phyloP scores from a whole-genome alignment of 2,113 vertebrate species.

The Ophthalmolycus amberensis region DNA sequence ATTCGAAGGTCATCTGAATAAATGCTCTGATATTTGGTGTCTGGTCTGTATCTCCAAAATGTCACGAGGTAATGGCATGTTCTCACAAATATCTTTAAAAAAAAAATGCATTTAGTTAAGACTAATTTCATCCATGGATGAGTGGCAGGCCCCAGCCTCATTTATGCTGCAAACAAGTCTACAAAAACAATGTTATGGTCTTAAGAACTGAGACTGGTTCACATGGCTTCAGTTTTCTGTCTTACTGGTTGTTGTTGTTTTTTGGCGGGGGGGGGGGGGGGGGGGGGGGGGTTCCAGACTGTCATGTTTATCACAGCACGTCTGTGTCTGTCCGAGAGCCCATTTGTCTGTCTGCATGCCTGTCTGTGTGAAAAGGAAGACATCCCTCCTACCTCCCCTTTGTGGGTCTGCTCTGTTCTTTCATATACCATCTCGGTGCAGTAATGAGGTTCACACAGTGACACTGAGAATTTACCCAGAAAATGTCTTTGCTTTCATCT shows the following conservation, averaged over 20 bases:
- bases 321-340: constrained; percentile 36
- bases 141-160: neutral
- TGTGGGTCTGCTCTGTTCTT: constrained; percentile 38
- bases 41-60: neutral
- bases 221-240: neutral
- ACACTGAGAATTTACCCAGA: constrained; percentile 43
- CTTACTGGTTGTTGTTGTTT: constrained; percentile 1
- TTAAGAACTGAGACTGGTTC: neutral
- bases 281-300: neutral
- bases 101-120: neutral
- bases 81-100: neutral
- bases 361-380: constrained; percentile 44
- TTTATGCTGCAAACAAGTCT: neutral
- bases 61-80: neutral
- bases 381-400: constrained; percentile 18
- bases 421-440: constrained; percentile 46
- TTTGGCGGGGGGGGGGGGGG: no score
- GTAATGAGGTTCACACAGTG: constrained; percentile 59
- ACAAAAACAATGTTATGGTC: neutral
- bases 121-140: neutral
- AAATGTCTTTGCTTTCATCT: constrained; percentile 45
- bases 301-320: constrained; percentile 31
- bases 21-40: neutral
- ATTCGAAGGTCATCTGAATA: neutral
- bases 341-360: constrained; percentile 43